A percentile compares a stretch with the other conserved stretches of the same genome.
These are phyloP conservation scores for Montipora cactus DNA, from an alignment of 64 coral and sea anemone species.

Conservation along the genomic window DNA sequence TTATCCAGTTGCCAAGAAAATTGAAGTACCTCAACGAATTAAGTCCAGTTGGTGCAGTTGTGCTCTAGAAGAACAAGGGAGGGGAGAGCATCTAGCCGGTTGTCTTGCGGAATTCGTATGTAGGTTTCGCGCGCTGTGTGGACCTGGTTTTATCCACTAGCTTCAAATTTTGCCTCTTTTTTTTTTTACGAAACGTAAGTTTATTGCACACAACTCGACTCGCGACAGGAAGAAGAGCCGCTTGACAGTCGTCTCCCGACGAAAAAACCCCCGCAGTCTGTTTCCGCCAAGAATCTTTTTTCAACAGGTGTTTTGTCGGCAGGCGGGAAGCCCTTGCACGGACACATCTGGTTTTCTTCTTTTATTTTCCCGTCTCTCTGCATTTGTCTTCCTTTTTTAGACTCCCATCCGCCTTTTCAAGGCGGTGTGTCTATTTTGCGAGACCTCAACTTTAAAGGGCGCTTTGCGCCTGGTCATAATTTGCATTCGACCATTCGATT, in stretches of 20 bases:
- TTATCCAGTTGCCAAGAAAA: too few species aligned
- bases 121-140: too few species aligned
- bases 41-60: too few species aligned
- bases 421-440: not conserved
- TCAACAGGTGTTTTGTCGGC: not conserved
- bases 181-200: too few species aligned
- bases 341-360: not conserved
- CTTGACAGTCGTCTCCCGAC: not conserved
- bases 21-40: too few species aligned
- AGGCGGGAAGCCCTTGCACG: constrained; percentile 12
- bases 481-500: not conserved
- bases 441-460: not conserved
- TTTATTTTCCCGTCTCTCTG: not conserved
- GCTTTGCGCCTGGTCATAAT: not conserved
- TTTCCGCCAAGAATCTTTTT: not conserved
- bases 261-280: not conserved
- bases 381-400: not conserved
- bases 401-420: not conserved
- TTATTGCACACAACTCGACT: too few species aligned
- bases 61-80: too few species aligned
- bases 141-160: too few species aligned
- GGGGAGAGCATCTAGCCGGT: too few species aligned
- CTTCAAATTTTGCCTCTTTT: too few species aligned
- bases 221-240: too few species aligned
- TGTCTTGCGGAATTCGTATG: too few species aligned